phyloP scores from a whole-genome alignment of 1,140 invertebrate genomes.

The Pygmarrhopalites habei region DNA sequence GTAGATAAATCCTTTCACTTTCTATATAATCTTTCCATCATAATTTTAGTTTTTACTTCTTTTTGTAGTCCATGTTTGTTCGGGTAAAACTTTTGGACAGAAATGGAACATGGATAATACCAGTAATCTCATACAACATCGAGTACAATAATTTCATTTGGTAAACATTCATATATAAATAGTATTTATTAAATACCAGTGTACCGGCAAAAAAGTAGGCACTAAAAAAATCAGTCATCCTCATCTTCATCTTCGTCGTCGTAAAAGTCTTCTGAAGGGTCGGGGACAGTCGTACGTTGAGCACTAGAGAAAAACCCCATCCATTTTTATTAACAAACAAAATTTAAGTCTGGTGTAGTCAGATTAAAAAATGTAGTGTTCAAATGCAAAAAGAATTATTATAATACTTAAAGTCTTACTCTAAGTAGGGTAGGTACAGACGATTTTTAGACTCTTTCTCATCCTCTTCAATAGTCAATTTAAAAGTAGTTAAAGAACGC shows the following conservation, averaged over 20 bases:
- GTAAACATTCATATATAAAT: background rate
- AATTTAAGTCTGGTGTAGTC: too few species aligned
- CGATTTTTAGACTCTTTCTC: conserved; percentile 32
- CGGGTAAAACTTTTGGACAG: background rate
- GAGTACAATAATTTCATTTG: background rate
- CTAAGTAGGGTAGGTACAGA: conserved; percentile 36
- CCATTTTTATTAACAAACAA: too few species aligned
- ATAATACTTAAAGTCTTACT: too few species aligned
- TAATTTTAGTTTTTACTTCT: background rate
- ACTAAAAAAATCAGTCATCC: background rate
- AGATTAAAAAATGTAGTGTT: too few species aligned
- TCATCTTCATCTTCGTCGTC: background rate
- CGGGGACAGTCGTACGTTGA: background rate
- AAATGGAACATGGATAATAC: background rate
- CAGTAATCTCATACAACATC: too few species aligned
- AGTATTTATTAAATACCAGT: background rate
- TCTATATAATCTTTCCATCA: too few species aligned
- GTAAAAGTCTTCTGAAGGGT: background rate
- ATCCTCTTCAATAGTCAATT: conserved; percentile 35
- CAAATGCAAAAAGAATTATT: too few species aligned
- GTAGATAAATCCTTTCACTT: too few species aligned
- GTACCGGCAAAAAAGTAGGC: background rate
- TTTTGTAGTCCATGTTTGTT: background rate
- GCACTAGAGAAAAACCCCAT: background rate
- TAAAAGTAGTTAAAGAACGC: conserved; percentile 34